Evolutionary conservation across 2,797 vertebrate genomes (phyloP), one percentile per base, ranked within the genome.

Genomic region (Melanotaenia boesemani): DNA sequence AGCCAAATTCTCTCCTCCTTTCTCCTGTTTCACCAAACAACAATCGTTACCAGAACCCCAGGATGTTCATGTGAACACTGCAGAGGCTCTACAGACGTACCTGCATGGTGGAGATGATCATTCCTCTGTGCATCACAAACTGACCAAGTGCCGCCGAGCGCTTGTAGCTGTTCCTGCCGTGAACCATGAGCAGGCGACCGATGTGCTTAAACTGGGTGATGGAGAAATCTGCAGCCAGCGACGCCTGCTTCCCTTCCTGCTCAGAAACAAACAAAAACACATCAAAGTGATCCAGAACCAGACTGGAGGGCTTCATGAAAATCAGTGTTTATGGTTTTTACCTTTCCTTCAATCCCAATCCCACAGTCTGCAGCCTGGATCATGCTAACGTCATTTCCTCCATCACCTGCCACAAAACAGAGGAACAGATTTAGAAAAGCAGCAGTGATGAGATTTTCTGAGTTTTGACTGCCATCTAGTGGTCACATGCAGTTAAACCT

Each of bases 51-150:
- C 26, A 26, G 26, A 26, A 26, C 26, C 26, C 1, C 26, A 26
- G 26, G 26, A 26, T 26, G 26, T 2, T 26, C 26, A 26, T 26
- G 26, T 26, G 26, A 26, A 26, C 26, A 26, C 26, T 26, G 26
- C 26, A 26, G 26, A 26, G 26, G 26, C 26, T 26, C 26, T 26
- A 26, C 26, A 26, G 26, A 26, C 36, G 36, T 10, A 98, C 98
- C 97, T 99, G 98, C 98, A 99, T 99, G 91, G 97, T 94, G 85
- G 97, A 98, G 95, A 99, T 99, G 94, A 99, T 96, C 95, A 99
- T 97, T 86, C 98, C 97, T 50, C 98, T 91, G 91, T 99, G 98
- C 96, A 99, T 99, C 89, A 99, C 98, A 16, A 99, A 99, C 86
- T 99, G 98, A 50, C 98, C 97, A n/a, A 99, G 93, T 0, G 98